These are phyloP conservation scores for Sebastes baramenuke DNA, from an alignment of 2,797 vertebrate genomes.

Conservation along the genomic window DNA sequence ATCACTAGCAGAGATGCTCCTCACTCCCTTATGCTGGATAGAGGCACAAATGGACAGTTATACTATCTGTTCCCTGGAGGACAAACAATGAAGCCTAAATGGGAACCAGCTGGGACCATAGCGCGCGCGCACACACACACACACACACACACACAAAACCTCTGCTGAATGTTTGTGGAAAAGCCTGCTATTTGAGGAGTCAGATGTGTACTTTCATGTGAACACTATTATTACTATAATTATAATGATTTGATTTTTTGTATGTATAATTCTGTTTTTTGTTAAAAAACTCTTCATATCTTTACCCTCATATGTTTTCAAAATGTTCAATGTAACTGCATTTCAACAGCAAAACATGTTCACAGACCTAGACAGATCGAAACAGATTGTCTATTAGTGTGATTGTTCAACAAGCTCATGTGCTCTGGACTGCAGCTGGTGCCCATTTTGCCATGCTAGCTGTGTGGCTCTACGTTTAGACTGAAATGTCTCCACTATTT, in stretches of 20 bases:
- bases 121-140: background rate
- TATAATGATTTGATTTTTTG: background rate
- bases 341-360: background rate
- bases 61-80: constrained; percentile 51
- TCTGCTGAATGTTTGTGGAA: background rate
- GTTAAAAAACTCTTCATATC: background rate
- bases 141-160: background rate
- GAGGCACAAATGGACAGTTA: constrained; percentile 1
- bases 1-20: background rate
- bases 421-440: background rate
- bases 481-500: background rate
- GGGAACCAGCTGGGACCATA: constrained; percentile 31
- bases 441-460: background rate
- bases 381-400: background rate
- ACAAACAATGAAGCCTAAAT: constrained; percentile 29
- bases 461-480: background rate
- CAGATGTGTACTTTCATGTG: background rate
- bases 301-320: background rate
- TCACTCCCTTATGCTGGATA: constrained; percentile 10
- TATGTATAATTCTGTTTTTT: background rate
- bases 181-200: background rate
- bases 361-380: background rate
- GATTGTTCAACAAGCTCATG: background rate
- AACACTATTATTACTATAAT: background rate
- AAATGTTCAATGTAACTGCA: background rate